A percentile compares a stretch with the other conserved stretches of the same genome.
Conservation (phyloP, 2,113 vertebrate species). For the Sylvia atricapilla region DNA sequence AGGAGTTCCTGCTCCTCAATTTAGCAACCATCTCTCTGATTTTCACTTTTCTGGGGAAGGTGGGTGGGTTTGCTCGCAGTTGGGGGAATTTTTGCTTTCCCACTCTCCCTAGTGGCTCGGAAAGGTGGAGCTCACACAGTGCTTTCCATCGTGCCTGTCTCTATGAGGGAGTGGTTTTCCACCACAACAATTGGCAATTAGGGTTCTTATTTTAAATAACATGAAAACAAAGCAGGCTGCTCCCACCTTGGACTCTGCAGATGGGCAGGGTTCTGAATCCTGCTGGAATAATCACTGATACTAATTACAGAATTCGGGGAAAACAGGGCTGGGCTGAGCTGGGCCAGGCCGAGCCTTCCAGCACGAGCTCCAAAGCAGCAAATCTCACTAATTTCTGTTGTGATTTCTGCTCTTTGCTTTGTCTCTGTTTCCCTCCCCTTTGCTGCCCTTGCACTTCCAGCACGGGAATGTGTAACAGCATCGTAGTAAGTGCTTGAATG, state of each 20-base stretch:
- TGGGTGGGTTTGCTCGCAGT: background rate
- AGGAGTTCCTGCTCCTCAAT: background rate
- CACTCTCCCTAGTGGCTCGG: background rate
- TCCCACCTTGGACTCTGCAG: background rate
- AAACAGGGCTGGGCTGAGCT: background rate
- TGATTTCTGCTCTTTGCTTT: background rate
- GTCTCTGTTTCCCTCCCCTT: slow-evolving; percentile 10
- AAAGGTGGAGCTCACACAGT: background rate
- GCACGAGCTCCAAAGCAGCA: background rate
- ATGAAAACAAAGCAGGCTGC: background rate
- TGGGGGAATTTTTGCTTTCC: background rate
- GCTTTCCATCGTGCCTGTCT: background rate
- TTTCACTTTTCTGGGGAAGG: background rate
- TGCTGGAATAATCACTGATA: background rate
- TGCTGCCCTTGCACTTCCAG: slow-evolving; percentile 15
- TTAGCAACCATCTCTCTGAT: background rate
- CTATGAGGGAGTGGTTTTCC: background rate
- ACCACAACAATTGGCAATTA: background rate
- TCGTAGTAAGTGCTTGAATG: background rate
- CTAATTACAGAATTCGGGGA: background rate
- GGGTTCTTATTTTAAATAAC: background rate
- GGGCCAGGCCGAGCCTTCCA: background rate
- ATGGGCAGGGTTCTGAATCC: background rate
- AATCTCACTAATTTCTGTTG: accelerated
- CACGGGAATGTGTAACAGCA: background rate